Evolutionary conservation across 2,113 vertebrate genomes (phyloP), one percentile per base, ranked within the genome.

Genomic region (Todiramphus saurophagus): DNA sequence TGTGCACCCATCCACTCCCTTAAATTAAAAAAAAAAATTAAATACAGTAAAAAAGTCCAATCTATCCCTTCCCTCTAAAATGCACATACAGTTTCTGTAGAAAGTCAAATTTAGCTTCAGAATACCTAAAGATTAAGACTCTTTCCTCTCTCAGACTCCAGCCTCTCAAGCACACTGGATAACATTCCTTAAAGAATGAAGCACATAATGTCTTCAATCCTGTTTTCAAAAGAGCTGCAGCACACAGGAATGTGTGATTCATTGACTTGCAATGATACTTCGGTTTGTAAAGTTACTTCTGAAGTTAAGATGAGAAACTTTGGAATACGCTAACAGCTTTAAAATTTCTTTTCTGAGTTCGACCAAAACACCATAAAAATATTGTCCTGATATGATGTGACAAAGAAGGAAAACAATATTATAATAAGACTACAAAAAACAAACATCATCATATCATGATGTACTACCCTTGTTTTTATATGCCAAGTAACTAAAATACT

Each of bases 171-270:
- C 66, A 55, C 2, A 48, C 2, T 31, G 73, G 19, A 33, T 21
- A 74, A 59, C 16, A 50, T 43, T 66, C 70, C 63, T 53, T 39
- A 66, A 66, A 66, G 25, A 88, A 92, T 6, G 41, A 73, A 96
- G 44, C 7, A 92, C 63, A 90, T 73, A 60, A 68, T 73, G 43
- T 90, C 37, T 88, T 68, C 28, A 92, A 31, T 7, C 15, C 27
- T 76, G 18, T 80, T 90, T 85, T 94, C 72, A 20, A 50, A 92
- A 77, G 41, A 9, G 44, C 83, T 0, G 1, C 63, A 94, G 46
- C 72, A 74, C 72, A 83, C 68, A 92, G 59, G 79, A 96, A 95
- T 89, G 79, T 90, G 53, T 83, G 79, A 95, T 86, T 96, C 94
- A 94, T 23, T 50, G 59, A 24, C 55, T 50, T 86, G 79, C 44